A percentile compares a stretch with the other conserved stretches of the same genome.
Conservation (phyloP, 1,140 invertebrate species). For the Brachionus plicatilis region DNA sequence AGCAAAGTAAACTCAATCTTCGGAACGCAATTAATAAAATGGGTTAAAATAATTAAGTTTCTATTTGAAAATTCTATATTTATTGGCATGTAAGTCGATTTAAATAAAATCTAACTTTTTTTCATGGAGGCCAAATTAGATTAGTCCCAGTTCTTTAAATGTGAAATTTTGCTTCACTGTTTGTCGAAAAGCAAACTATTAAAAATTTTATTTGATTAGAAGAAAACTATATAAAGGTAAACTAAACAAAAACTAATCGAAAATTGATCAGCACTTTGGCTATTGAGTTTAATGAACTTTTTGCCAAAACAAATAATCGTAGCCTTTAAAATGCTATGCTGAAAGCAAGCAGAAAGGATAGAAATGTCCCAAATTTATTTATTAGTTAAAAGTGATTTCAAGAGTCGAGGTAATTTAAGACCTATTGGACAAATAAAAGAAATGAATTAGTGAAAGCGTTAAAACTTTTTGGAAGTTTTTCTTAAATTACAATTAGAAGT, state of each 20-base stretch:
- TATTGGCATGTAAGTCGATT: background rate
- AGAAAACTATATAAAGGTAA: constrained; percentile 9
- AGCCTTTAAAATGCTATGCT: background rate
- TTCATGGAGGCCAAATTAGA: background rate
- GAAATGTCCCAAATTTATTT: background rate
- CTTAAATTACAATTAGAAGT: background rate
- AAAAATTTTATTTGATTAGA: constrained; percentile 21
- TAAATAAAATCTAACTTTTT: background rate
- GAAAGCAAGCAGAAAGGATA: background rate
- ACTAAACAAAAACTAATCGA: constrained; percentile 20
- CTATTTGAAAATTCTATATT: background rate
- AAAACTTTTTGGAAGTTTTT: background rate
- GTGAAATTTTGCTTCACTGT: background rate
- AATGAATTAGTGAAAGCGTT: background rate
- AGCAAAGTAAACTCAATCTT: background rate
- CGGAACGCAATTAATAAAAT: background rate
- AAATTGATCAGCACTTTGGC: background rate
- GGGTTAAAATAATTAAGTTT: constrained; percentile 19
- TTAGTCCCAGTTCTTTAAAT: background rate
- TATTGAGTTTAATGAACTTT: background rate
- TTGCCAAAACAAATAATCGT: background rate
- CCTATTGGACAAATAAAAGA: background rate
- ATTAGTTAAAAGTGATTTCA: background rate
- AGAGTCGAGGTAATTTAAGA: background rate
- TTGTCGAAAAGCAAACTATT: background rate